Evolutionary conservation across 2,888 invertebrate genomes (phyloP), one percentile per base, ranked within the genome.

Genomic region (Phortica okadai): DNA sequence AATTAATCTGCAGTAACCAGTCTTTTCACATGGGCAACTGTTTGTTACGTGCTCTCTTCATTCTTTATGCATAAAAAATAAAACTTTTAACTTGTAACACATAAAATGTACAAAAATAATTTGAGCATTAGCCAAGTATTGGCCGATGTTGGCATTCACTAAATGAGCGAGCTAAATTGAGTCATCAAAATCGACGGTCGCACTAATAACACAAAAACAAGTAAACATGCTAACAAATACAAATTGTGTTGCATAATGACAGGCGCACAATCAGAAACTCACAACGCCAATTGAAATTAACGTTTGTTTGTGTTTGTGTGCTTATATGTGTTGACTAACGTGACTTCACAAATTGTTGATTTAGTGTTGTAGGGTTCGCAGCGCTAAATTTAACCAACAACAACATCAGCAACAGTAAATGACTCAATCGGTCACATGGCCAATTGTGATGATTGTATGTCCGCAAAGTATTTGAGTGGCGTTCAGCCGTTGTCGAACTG

Each of bases 261-360:
- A 79, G 76, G 69, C 69, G 76, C 77, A 77, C 73, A 74, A 67
- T 80, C 10, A 66, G 10, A 59, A 25, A 25, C 41, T 33, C 41
- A 16, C 80, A 83, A 79, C 82, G 85, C 87, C 83, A 84, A 82
- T 87, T 87, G 87, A 79, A 79, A 80, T 82, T 78, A 73, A 75
- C 77, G 67, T 74, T 21, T 62, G 2, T 14, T 3, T 50, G 50
- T 62, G 62, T 10, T 62, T 66, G 42, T 41, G 42, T 66, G 42
- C 11, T 10, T 8, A 2, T 59, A n/a, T 16, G 41, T 66, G 33
- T 7, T 14, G 62, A 16, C 11, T 11, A 33, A 21, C 59, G 16
- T 21, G 62, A 62, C 54, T 54, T 2, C n/a, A 54, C 54, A 54
- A 54, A 54, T 14, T 54, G n/a, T 54, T 14, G n/a, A 54, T 14